Evolutionary conservation across 92 coral and sea anemone genomes (phyloP), one percentile per base, ranked within the genome.

Genomic region (Ricordea florida): DNA sequence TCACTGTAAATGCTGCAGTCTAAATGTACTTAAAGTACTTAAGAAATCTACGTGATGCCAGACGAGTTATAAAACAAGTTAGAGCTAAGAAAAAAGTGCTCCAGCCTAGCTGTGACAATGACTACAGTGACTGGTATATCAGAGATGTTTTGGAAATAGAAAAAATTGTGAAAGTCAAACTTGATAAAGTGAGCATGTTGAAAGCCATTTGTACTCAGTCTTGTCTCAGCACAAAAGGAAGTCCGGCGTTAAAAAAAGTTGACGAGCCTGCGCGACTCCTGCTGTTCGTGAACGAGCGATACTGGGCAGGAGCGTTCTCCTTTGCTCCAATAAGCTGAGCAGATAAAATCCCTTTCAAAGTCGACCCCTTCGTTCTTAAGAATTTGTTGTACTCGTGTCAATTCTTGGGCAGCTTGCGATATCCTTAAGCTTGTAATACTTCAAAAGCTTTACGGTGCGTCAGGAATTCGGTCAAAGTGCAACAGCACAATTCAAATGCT

Each of bases 401-500:
- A 55, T 67, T 66, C 53, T 57, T 18, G 73, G 79, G 56, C 84
- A 69, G 31, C 62, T 23, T 7, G 75, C 62, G 22, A 84, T 62
- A 1, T 84, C 80, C 50, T 55, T 76, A 0, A 84, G 62, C 28
- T 60, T 13, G 42, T 69, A 76, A 33, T 84, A 68, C 44, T 69
- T 51, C 48, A 84, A 76, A 36, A 38, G 24, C 38, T 77, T 55
- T 52, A 62, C 25, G 11, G 84, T 77, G 25, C 89, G 58, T 76
- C 89, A 84, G 33, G 89, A 84, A 76, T 76, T 84, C 1, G 63
- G 76, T 31, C 75, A 75, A 29, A 83, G 51, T 18, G 53, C 76
- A 24, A 79, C 85, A 38, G 85, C 76, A 56, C 81, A 81, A 63
- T 81, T 35, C 81, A 68, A 81, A 82, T 73, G 82, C 40, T 82